Percentiles rank a stretch among this genome's conserved stretches.
Conservation (phyloP, 2,797 vertebrate genomes). For the Lagocephalus sceleratus region DNA sequence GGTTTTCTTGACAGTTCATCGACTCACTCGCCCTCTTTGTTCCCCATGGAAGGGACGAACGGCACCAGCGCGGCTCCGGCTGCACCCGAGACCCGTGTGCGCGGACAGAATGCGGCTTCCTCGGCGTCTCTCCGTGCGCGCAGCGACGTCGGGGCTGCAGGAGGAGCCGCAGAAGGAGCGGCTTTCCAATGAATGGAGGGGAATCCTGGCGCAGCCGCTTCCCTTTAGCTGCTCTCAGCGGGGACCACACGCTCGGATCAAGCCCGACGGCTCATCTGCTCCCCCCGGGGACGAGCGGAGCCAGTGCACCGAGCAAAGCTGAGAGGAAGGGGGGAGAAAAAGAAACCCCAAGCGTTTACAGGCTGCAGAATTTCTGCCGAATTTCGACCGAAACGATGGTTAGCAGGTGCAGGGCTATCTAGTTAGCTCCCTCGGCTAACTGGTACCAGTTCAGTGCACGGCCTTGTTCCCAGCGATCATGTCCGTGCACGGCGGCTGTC, state of each 20-base stretch:
- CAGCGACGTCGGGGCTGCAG: slow-evolving; percentile 24
- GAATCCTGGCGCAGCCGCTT: slow-evolving; percentile 25
- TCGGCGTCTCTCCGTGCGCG: slow-evolving; percentile 10
- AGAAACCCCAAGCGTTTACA: slow-evolving; percentile 19
- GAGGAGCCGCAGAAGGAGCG: slow-evolving; percentile 53
- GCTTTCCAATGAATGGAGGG: slow-evolving; percentile 59
- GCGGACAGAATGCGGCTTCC: slow-evolving; percentile 33
- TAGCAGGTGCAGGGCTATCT: slow-evolving; percentile 70
- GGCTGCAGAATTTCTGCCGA: slow-evolving; percentile 18
- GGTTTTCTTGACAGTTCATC: slow-evolving; percentile 25
- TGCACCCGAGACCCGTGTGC: neutral
- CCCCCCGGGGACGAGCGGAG: slow-evolving; percentile 3
- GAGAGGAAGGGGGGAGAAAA: neutral
- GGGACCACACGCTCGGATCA: slow-evolving; percentile 65
- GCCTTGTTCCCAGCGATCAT: slow-evolving; percentile 69
- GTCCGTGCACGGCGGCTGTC: slow-evolving; percentile 69
- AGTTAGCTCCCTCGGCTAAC: slow-evolving; percentile 64
- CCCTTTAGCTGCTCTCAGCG: slow-evolving; percentile 68
- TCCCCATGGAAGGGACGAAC: slow-evolving; percentile 21
- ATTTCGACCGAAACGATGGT: slow-evolving; percentile 36
- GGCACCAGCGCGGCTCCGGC: neutral
- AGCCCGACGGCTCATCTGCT: no score
- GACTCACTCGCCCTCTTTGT: slow-evolving; percentile 43
- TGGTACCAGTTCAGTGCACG: slow-evolving; percentile 68
- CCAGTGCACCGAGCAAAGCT: slow-evolving; percentile 3